phyloP scores from a whole-genome alignment of 1,140 invertebrate genomes.

The Philotrypesis tridentata region DNA sequence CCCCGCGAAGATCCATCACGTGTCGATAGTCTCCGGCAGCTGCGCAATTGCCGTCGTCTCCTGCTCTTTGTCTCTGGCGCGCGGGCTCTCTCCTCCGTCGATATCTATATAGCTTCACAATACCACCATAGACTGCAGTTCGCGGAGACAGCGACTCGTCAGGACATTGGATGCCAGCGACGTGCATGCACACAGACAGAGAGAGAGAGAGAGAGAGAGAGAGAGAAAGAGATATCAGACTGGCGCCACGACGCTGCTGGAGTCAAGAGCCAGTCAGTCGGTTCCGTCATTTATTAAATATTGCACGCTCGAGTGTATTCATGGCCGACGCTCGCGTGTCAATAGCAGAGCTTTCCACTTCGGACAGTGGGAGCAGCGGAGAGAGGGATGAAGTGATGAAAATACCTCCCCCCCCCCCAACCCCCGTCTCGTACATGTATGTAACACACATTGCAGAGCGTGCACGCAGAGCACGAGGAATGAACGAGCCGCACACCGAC shows the following conservation, averaged over 20 bases:
- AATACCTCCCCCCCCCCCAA: neutral
- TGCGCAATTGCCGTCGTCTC: neutral
- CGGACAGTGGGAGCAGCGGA: conserved; percentile 58
- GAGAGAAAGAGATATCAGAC: neutral
- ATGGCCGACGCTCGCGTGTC: conserved; percentile 55
- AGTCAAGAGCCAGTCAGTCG: neutral
- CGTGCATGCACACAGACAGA: neutral
- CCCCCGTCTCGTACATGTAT: too few species aligned
- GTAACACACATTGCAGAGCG: neutral
- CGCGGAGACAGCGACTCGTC: neutral
- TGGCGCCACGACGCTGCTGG: neutral
- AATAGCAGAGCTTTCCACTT: conserved; percentile 69
- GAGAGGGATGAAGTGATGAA: neutral
- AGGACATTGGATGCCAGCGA: neutral
- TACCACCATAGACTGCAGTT: neutral
- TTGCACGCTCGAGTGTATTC: conserved; percentile 10
- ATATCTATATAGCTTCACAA: too few species aligned
- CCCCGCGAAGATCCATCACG: conserved; percentile 48
- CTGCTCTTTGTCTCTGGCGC: conserved; percentile 47
- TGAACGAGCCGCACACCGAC: neutral
- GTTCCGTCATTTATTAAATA: conserved; percentile 32
- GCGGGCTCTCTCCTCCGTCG: neutral
- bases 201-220: neutral
- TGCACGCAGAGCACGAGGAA: neutral
- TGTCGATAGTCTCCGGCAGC: conserved; percentile 31